phyloP scores from a whole-genome alignment of 2,888 invertebrate genomes.

The Podotricha telesiphe region DNA sequence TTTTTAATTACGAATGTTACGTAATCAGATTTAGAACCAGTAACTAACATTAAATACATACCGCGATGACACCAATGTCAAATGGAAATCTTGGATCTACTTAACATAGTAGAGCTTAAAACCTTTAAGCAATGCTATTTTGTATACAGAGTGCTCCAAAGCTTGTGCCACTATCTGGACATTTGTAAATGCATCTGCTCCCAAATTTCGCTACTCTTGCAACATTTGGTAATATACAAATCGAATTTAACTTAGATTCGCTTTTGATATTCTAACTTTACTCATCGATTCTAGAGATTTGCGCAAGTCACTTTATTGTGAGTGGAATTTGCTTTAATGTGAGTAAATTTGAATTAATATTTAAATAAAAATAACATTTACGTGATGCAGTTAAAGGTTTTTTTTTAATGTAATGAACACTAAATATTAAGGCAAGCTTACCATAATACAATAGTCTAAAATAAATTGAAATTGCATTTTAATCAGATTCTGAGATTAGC shows the following conservation, averaged over 20 bases:
- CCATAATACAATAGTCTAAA: no score
- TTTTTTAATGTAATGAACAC: no score
- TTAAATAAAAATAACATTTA: no score
- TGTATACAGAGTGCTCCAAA: conserved; percentile 11
- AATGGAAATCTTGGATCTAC: conserved; percentile 12
- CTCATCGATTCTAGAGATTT: conserved; percentile 9
- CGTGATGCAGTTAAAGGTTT: no score
- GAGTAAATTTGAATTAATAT: no score
- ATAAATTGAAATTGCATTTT: no score
- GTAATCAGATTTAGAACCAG: no score
- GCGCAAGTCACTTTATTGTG: not conserved
- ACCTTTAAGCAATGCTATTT: conserved; percentile 18
- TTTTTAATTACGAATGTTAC: no score
- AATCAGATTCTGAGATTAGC: no score
- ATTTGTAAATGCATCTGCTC: conserved; percentile 26
- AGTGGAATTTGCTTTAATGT: no score
- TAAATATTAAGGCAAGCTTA: no score
- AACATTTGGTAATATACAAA: conserved; percentile 17
- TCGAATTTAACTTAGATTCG: conserved; percentile 14
- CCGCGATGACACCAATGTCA: not conserved
- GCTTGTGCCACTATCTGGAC: conserved; percentile 10
- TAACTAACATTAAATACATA: no score
- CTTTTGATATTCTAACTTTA: conserved; percentile 8
- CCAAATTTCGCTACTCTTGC: conserved; percentile 16
- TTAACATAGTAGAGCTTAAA: conserved; percentile 5